Percentiles rank a stretch among this genome's conserved stretches.
These are phyloP conservation scores for Caranx ignobilis DNA, from an alignment of 2,113 vertebrate species.

Conservation along the genomic window DNA sequence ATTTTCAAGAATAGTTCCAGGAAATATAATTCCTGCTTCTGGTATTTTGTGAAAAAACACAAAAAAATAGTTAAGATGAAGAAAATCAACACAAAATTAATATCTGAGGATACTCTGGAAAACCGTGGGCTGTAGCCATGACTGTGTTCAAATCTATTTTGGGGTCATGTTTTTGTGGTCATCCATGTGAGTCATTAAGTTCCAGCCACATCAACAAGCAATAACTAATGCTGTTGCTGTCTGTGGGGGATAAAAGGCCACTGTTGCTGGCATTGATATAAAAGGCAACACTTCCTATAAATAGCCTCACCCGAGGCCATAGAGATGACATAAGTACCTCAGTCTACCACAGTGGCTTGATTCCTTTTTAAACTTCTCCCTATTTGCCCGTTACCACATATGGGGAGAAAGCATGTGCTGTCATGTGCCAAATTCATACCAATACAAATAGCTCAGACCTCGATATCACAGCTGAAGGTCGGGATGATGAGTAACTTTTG, in stretches of 20 bases:
- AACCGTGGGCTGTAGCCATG: neutral
- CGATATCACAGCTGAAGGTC: slow-evolving; percentile 19
- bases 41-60: neutral
- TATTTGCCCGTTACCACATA: slow-evolving; percentile 70
- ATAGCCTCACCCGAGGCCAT: slow-evolving; percentile 62
- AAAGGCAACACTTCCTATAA: slow-evolving; percentile 73
- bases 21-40: slow-evolving; percentile 45
- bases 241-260: slow-evolving; percentile 63
- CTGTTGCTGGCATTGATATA: slow-evolving; percentile 68
- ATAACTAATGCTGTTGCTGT: slow-evolving; percentile 39
- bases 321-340: slow-evolving; percentile 70
- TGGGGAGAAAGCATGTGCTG: slow-evolving; percentile 42
- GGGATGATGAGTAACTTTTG: slow-evolving; percentile 1
- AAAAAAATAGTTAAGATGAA: too few relatives aligned
- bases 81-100: neutral
- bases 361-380: slow-evolving; percentile 73
- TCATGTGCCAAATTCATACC: slow-evolving; percentile 38
- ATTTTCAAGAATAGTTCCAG: slow-evolving; percentile 33
- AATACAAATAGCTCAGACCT: slow-evolving; percentile 36
- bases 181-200: slow-evolving; percentile 60
- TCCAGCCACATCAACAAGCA: slow-evolving; percentile 54
- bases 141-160: slow-evolving; percentile 41
- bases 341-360: slow-evolving; percentile 50
- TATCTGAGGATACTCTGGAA: slow-evolving; percentile 9
- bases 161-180: slow-evolving; percentile 39